Evolutionary conservation across 2,113 vertebrate species (phyloP), one percentile per base, ranked within the genome.

Genomic region (Poeciliopsis retropinna): DNA sequence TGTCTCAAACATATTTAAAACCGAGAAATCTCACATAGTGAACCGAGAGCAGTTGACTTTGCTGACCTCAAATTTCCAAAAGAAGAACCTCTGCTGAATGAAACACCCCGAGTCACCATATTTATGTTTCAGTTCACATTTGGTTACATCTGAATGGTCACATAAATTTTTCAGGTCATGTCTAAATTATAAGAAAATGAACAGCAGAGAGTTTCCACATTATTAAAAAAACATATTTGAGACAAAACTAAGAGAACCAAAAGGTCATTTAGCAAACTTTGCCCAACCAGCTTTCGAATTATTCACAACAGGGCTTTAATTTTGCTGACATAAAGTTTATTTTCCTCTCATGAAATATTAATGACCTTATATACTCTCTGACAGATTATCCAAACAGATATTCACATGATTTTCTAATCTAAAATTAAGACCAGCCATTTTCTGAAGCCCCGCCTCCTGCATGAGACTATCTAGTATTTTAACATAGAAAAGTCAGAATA

Each of bases 21-120:
- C 1, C 0, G 0, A 70, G 70, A 82, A 67, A 41, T 31, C 27
- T 62, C 65, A 60, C 29, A 72, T 54, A 14, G 37, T 1, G 2
- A 74, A 60, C 41, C 8, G 54, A 63, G 14, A 60, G 28, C 70
- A 22, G 60, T 25, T 27, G 0, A 30, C 60, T 65, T 60, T 37
- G 14, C 17, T 44, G 19, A 19, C 19, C 31, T 37, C 30, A 34
- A 44, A 67, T 12, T n/a, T 73, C 27, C 39, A 70, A 29, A 65
- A 30, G 27, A 70, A 64, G 27, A 70, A 64, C 5, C 31, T 30
- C 63, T 12, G 47, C 44, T 1, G 11, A 73, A 31, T 25, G 0
- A 65, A 84, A 77, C 82, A 65, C 0, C 60, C 57, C 51, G 60
- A 79, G 62, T 1, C 51, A 57, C 51, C 22, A n/a, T 57, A 22